These are phyloP conservation scores for Gryon sp. DNA, from an alignment of 1,140 invertebrate genomes.

Conservation along the genomic window DNA sequence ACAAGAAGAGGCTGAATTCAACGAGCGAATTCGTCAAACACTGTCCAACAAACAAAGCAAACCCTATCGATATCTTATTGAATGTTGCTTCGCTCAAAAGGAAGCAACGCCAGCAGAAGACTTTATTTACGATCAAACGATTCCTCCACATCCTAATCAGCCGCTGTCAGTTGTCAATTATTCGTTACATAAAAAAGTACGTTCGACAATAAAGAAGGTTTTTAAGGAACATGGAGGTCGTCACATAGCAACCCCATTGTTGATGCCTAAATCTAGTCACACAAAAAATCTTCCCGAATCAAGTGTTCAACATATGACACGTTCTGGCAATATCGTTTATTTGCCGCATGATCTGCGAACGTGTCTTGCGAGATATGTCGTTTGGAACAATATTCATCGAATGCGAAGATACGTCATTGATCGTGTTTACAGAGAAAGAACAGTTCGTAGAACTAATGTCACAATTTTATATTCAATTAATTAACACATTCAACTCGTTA, in stretches of 20 bases:
- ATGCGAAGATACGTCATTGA: constrained; percentile 92
- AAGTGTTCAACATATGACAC: constrained; percentile 90
- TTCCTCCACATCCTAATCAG: constrained; percentile 73
- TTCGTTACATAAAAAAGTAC: constrained; percentile 70
- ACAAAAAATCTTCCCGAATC: constrained; percentile 82
- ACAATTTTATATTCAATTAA: no score
- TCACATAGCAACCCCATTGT: constrained; percentile 86
- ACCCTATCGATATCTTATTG: constrained; percentile 88
- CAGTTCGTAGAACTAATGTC: no score
- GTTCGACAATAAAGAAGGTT: constrained; percentile 81
- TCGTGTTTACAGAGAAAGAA: constrained; percentile 91
- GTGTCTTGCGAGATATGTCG: constrained; percentile 90
- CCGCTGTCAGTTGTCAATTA: constrained; percentile 54
- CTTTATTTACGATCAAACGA: constrained; percentile 87
- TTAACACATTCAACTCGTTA: no score
- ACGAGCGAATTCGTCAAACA: constrained; percentile 87
- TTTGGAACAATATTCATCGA: constrained; percentile 87
- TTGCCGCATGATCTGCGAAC: constrained; percentile 89
- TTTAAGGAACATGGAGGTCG: constrained; percentile 89
- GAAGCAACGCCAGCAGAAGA: constrained; percentile 84
- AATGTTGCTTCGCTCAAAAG: constrained; percentile 83
- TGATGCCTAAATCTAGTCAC: constrained; percentile 85
- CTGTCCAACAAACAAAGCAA: constrained; percentile 89
- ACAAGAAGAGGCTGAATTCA: constrained; percentile 89
- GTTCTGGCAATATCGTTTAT: constrained; percentile 88